Evolutionary conservation across 2,888 invertebrate species (phyloP).

Genomic region (Eubasilissa splendida): DNA sequence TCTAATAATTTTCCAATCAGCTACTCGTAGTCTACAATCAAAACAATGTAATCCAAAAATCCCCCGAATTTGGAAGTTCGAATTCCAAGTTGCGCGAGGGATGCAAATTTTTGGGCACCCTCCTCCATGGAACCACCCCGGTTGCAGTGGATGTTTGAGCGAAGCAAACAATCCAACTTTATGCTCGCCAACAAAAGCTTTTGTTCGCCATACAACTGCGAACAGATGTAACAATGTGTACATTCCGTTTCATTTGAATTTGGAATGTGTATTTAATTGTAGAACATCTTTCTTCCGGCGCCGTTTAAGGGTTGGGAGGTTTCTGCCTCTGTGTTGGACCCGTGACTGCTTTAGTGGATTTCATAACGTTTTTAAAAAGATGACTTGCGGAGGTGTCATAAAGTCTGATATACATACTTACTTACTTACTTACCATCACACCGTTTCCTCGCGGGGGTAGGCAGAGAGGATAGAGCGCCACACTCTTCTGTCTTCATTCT

Average conservation of each 20-base stretch:
- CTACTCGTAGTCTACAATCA: background rate
- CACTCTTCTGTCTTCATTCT: too few species aligned
- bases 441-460: too few species aligned
- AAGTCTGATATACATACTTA: too few species aligned
- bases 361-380: too few species aligned
- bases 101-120: conserved; percentile 12
- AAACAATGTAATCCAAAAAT: conserved; percentile 4
- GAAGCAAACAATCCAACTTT: conserved; percentile 56
- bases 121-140: background rate
- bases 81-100: background rate
- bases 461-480: too few species aligned
- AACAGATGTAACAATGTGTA: conserved; percentile 55
- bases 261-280: conserved; percentile 54
- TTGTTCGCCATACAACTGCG: conserved; percentile 50
- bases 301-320: conserved; percentile 16
- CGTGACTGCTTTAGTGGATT: conserved; percentile 20
- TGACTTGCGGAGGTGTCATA: too few species aligned
- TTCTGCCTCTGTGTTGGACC: background rate
- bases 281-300: conserved; percentile 54
- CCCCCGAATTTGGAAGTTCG: conserved; percentile 15
- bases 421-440: too few species aligned
- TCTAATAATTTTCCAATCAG: too few species aligned
- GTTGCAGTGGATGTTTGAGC: conserved; percentile 49
- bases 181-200: conserved; percentile 55
- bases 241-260: conserved; percentile 53